phyloP scores from a whole-genome alignment of 2,888 invertebrate genomes.

The Oxystoma pomonae region DNA sequence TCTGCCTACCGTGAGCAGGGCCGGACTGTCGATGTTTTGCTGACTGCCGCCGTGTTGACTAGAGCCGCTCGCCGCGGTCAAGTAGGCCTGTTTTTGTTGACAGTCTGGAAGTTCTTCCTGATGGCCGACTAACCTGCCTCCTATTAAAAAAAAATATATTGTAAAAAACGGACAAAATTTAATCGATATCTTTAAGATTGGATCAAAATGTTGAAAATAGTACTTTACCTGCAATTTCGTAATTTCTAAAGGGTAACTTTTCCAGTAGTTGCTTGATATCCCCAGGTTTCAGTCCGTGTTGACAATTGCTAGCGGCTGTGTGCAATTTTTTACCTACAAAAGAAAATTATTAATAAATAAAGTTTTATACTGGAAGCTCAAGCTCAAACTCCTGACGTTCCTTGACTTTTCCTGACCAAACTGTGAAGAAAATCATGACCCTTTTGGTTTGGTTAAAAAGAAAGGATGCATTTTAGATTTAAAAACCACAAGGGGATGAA shows the following conservation, averaged over 20 bases:
- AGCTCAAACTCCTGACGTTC: too few relatives aligned
- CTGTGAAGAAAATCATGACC: too few relatives aligned
- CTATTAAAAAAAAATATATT: too few relatives aligned
- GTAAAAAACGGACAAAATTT: too few relatives aligned
- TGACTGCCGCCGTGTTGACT: neutral
- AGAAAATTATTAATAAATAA: too few relatives aligned
- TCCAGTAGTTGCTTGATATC: constrained; percentile 2
- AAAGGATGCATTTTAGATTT: too few relatives aligned
- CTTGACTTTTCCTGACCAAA: too few relatives aligned
- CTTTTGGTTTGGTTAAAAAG: too few relatives aligned
- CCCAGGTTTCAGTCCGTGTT: neutral
- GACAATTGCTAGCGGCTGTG: neutral
- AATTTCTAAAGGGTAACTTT: neutral
- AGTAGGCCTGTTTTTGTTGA: neutral
- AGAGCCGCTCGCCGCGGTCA: neutral
- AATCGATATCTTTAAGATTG: too few relatives aligned
- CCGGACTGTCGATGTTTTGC: constrained; percentile 43
- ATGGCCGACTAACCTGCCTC: neutral
- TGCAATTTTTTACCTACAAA: neutral
- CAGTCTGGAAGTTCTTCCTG: neutral
- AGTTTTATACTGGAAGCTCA: too few relatives aligned
- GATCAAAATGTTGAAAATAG: too few relatives aligned
- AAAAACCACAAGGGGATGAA: too few relatives aligned
- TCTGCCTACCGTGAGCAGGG: constrained; percentile 50
- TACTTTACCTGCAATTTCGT: neutral